Percentiles rank a stretch among this genome's conserved stretches.
These are phyloP conservation scores for Papilio xuthus DNA, from an alignment of 1,140 invertebrate species.

Conservation along the genomic window DNA sequence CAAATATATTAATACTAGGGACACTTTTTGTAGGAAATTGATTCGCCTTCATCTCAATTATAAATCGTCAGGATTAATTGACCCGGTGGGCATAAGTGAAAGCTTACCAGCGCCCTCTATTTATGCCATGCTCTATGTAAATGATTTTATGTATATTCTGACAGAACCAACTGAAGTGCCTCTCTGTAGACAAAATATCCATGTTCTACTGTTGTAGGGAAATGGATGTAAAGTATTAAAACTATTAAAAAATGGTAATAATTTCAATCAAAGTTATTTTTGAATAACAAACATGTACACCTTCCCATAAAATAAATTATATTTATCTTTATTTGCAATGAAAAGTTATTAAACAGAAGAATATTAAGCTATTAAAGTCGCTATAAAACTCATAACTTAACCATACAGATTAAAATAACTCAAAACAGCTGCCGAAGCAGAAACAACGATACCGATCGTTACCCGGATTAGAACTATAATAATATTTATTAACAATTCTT, in stretches of 20 bases:
- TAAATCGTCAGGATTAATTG: too few species aligned
- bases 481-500: constrained; percentile 43
- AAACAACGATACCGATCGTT: constrained; percentile 13
- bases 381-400: not conserved
- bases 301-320: not conserved
- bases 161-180: too few species aligned
- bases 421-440: constrained; percentile 14
- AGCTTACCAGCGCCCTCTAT: too few species aligned
- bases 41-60: too few species aligned
- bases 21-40: too few species aligned
- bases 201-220: not conserved
- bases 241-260: not conserved
- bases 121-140: too few species aligned
- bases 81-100: too few species aligned
- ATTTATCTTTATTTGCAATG: not conserved
- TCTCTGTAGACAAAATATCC: not conserved
- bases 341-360: constrained; percentile 13
- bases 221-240: not conserved
- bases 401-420: constrained; percentile 5
- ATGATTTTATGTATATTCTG: too few species aligned
- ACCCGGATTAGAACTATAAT: constrained; percentile 29
- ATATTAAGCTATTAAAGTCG: constrained; percentile 12
- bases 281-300: not conserved
- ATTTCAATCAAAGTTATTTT: not conserved
- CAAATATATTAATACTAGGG: too few species aligned